Conservation (phyloP, 2,113 vertebrate genomes). For the Diglossa brunneiventris region DNA sequence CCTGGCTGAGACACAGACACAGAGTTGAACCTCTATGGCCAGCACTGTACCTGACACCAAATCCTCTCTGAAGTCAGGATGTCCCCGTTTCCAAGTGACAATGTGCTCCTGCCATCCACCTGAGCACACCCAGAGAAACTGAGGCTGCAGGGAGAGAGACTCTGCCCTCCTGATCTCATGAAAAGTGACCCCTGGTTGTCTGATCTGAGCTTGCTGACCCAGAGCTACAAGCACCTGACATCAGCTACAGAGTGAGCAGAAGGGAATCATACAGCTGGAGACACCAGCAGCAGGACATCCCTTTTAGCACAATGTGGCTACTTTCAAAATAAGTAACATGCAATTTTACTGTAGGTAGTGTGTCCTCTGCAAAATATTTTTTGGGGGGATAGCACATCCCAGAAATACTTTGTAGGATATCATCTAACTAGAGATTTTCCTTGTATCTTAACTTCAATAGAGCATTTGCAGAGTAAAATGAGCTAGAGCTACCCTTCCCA, state of each 20-base stretch:
- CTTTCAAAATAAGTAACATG: neutral
- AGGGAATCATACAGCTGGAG: neutral
- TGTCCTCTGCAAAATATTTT: neutral
- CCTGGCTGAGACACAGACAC: neutral
- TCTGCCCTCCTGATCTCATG: neutral
- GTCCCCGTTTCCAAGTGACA: accelerated
- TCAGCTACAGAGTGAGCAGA: neutral
- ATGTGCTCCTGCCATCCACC: accelerated
- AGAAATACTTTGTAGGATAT: neutral
- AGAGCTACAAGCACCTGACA: neutral
- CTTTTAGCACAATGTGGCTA: neutral
- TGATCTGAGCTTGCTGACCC: neutral
- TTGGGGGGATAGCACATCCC: neutral
- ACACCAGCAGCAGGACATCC: neutral
- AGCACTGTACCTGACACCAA: neutral
- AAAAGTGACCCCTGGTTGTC: neutral
- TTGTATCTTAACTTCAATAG: neutral
- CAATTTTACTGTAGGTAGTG: neutral
- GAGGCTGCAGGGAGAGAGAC: neutral
- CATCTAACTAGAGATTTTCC: neutral
- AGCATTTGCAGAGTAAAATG: neutral
- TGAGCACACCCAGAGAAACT: neutral
- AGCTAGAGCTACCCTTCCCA: neutral
- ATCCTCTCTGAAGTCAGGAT: neutral
- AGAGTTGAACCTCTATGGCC: neutral